phyloP scores from a whole-genome alignment of 2,888 invertebrate genomes.

The Cabera pusaria region DNA sequence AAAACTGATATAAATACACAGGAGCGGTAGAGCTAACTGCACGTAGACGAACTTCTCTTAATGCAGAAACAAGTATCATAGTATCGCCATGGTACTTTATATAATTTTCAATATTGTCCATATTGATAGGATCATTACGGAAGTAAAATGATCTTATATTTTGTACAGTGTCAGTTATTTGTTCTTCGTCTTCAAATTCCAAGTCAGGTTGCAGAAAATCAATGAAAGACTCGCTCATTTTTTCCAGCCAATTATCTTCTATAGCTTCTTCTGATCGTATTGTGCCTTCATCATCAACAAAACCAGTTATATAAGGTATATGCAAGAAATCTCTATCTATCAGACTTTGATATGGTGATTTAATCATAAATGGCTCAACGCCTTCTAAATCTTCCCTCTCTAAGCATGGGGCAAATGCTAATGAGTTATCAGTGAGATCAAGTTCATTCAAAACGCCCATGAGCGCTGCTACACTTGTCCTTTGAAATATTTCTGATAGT shows the following conservation, averaged over 20 bases:
- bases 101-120: slow-evolving; percentile 42
- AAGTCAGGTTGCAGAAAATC: slow-evolving; percentile 67
- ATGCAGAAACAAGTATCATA: slow-evolving; percentile 63
- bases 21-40: slow-evolving; percentile 36
- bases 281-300: slow-evolving; percentile 69
- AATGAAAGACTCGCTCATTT: slow-evolving; percentile 58
- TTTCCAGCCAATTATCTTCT: slow-evolving; percentile 54
- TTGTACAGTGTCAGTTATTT: slow-evolving; percentile 41
- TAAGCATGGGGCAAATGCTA: slow-evolving; percentile 72
- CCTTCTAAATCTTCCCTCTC: slow-evolving; percentile 49
- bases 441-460: slow-evolving; percentile 68
- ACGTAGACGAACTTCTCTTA: slow-evolving; percentile 59
- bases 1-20: slow-evolving; percentile 69
- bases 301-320: slow-evolving; percentile 66
- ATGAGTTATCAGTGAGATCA: slow-evolving; percentile 62
- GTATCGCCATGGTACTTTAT: slow-evolving; percentile 67
- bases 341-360: slow-evolving; percentile 58
- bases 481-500: slow-evolving; percentile 55
- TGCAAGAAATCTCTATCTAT: slow-evolving; percentile 46
- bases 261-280: slow-evolving; percentile 57
- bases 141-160: slow-evolving; percentile 58
- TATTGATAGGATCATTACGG: slow-evolving; percentile 37
- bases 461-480: slow-evolving; percentile 56
- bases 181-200: slow-evolving; percentile 44
- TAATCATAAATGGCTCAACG: slow-evolving; percentile 50